Conservation (phyloP, 2,797 vertebrate genomes). For the Emydoidea blandingii region DNA sequence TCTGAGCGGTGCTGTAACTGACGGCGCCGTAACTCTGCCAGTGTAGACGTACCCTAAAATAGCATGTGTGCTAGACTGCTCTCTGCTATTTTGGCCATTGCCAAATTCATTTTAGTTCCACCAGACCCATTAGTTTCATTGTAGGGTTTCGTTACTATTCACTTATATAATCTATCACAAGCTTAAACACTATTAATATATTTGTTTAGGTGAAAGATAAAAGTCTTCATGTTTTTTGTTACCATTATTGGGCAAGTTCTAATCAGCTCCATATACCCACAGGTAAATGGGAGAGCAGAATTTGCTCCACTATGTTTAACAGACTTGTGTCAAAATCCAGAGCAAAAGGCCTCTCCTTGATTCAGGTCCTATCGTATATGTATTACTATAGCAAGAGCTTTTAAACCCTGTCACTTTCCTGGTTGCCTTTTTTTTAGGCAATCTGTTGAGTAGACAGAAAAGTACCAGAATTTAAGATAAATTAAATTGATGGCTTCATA, state of each 20-base stretch:
- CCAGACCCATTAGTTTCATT: neutral
- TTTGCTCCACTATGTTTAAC: no score
- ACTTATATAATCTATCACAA: neutral
- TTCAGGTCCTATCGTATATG: no score
- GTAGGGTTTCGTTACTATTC: neutral
- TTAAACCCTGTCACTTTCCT: no score
- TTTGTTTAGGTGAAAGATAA: no score
- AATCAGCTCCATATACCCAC: no score
- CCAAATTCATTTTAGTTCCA: neutral
- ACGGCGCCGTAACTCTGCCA: no score
- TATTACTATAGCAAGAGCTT: no score
- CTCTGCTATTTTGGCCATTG: neutral
- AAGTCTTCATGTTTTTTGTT: neutral
- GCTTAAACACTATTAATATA: neutral
- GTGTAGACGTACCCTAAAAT: neutral
- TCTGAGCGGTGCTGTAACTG: no score
- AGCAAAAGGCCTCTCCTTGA: no score
- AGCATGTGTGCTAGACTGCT: neutral
- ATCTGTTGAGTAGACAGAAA: neutral
- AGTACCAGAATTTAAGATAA: neutral
- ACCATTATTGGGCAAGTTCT: neutral
- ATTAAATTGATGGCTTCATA: neutral
- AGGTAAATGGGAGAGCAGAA: no score
- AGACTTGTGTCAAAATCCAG: no score
- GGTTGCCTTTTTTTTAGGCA: rapidly evolving